Evolutionary conservation across 1,140 invertebrate genomes (phyloP).

Genomic region (Drosophila mayri): DNA sequence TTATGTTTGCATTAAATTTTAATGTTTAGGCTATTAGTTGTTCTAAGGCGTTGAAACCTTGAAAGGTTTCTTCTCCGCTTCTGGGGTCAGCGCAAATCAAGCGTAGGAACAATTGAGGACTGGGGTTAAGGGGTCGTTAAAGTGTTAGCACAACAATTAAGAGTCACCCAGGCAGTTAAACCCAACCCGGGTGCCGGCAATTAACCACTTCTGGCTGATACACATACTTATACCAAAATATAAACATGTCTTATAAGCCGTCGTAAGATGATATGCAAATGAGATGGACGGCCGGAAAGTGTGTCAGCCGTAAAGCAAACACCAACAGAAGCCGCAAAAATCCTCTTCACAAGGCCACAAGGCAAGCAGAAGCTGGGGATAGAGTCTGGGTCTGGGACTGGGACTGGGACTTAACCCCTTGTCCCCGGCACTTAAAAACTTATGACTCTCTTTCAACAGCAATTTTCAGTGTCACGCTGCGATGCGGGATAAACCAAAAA

Average conservation of each 20-base stretch:
- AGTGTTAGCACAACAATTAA: conserved; percentile 32
- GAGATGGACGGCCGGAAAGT: conserved; percentile 46
- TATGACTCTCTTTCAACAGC: conserved; percentile 4
- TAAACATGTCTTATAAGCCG: conserved; percentile 5
- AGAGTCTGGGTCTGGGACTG: background rate
- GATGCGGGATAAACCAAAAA: conserved; percentile 33
- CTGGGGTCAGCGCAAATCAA: background rate
- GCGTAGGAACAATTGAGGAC: conserved; percentile 1
- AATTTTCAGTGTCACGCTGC: conserved; percentile 69
- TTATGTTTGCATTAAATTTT: background rate
- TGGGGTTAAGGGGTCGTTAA: conserved; percentile 27
- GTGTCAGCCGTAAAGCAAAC: conserved; percentile 55
- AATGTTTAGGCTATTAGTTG: background rate
- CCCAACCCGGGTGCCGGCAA: background rate
- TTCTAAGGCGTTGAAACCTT: background rate
- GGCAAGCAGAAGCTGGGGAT: conserved; percentile 26
- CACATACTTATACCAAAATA: background rate
- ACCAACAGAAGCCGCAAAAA: conserved; percentile 14
- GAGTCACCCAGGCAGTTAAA: conserved; percentile 17
- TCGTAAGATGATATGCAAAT: conserved; percentile 54
- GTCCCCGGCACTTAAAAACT: conserved; percentile 5
- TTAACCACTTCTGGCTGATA: conserved; percentile 5
- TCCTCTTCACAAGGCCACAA: conserved; percentile 58
- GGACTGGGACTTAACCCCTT: conserved; percentile 9
- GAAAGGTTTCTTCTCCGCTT: background rate